Evolutionary conservation across 2,113 vertebrate species (phyloP).

Genomic region (Xiphophorus hellerii): DNA sequence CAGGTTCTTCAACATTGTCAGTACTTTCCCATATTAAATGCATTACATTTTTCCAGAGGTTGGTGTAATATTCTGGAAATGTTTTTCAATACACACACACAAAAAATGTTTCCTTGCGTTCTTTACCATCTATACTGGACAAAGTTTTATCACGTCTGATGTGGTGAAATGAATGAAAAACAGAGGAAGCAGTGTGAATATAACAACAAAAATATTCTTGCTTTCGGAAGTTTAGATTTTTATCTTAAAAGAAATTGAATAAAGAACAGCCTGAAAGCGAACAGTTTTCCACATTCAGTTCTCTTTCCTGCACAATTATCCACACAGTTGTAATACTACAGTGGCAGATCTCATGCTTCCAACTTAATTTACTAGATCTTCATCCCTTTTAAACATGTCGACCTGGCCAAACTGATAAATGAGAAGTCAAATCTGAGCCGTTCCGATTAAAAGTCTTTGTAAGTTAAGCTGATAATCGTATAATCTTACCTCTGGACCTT

Average conservation of each 20-base stretch:
- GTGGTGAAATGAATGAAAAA: background rate
- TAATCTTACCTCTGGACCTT: conserved; percentile 71
- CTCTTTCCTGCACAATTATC: background rate
- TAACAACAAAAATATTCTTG: background rate
- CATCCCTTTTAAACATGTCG: conserved; percentile 44
- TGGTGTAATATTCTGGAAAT: too few relatives aligned
- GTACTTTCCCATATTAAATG: background rate
- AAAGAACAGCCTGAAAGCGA: background rate
- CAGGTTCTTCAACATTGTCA: background rate
- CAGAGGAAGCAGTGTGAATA: background rate
- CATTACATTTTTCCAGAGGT: too few relatives aligned
- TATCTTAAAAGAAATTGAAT: background rate
- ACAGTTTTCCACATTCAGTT: background rate
- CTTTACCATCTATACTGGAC: too few relatives aligned
- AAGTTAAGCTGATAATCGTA: too few relatives aligned
- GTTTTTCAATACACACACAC: too few relatives aligned
- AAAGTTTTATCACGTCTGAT: background rate
- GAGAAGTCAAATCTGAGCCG: background rate
- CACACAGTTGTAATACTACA: background rate
- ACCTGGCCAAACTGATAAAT: conserved; percentile 45
- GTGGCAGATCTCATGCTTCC: too few relatives aligned
- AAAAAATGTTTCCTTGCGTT: too few relatives aligned
- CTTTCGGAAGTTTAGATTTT: background rate
- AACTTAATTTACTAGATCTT: conserved; percentile 28
- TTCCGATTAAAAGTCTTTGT: background rate